Evolutionary conservation across 2,113 vertebrate genomes (phyloP).

Genomic region (Phaethon lepturus): DNA sequence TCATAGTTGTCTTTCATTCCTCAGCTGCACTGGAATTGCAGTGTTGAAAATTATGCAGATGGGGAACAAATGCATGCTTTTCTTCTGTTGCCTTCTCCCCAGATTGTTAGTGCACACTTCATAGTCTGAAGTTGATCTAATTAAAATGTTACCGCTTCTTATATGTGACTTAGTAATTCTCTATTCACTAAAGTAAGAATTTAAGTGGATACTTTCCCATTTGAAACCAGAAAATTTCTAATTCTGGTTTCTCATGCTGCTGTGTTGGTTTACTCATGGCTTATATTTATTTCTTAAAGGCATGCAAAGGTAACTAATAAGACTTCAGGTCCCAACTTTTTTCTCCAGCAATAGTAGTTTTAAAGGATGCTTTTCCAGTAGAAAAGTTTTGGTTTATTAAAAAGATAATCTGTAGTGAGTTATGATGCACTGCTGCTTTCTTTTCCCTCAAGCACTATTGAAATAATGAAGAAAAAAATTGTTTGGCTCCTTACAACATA

Average conservation of each 20-base stretch:
- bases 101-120: neutral
- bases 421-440: conserved; percentile 74
- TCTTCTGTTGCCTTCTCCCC: neutral
- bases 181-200: neutral
- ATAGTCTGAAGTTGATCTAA: neutral
- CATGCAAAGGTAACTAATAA: conserved; percentile 68
- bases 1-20: conserved; percentile 50
- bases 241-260: conserved; percentile 70
- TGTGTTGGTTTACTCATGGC: conserved; percentile 67
- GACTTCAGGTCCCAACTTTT: conserved; percentile 70
- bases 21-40: conserved; percentile 29
- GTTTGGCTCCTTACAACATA: conserved; percentile 29
- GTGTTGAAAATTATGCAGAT: conserved; percentile 62
- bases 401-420: conserved; percentile 69
- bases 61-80: conserved; percentile 35
- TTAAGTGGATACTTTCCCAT: conserved; percentile 24
- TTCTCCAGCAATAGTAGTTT: conserved; percentile 74
- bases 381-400: conserved; percentile 62
- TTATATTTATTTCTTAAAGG: conserved; percentile 76
- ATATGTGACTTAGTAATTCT: neutral
- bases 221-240: conserved; percentile 50
- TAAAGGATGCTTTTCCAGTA: conserved; percentile 67
- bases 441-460: conserved; percentile 68
- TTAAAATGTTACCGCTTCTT: neutral
- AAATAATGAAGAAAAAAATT: conserved; percentile 61